A percentile compares a stretch with the other conserved stretches of the same genome.
Conservation (phyloP, 2,797 vertebrate species). For the Neosilurus hyrtlii region DNA sequence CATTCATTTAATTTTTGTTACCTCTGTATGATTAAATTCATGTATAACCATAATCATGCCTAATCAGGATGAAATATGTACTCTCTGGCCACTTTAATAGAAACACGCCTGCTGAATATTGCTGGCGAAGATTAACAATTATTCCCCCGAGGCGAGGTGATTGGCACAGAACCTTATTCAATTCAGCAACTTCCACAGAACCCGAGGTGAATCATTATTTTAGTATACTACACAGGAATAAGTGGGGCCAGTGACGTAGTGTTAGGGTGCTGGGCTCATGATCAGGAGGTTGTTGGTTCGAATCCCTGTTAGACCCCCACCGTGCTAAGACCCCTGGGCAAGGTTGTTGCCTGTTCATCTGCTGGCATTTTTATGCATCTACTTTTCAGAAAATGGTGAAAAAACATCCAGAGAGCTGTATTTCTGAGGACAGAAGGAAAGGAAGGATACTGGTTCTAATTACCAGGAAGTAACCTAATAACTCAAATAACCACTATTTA, state of each 20-base stretch:
- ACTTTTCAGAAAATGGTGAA: neutral
- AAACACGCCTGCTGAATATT: neutral
- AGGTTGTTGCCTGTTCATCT: neutral
- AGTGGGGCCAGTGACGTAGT: too few relatives aligned
- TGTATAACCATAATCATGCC: neutral
- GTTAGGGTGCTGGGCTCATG: too few relatives aligned
- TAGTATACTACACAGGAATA: too few relatives aligned
- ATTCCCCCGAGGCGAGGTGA: too few relatives aligned
- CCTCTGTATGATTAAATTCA: neutral
- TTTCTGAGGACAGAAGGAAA: neutral
- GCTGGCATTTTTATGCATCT: neutral
- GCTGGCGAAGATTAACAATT: too few relatives aligned
- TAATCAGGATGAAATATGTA: neutral
- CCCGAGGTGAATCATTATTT: too few relatives aligned
- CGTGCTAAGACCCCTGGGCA: too few relatives aligned
- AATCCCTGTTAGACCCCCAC: too few relatives aligned
- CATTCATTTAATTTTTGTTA: neutral
- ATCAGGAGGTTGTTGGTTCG: too few relatives aligned
- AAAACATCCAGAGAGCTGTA: neutral
- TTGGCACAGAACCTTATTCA: too few relatives aligned
- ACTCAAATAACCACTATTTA: neutral
- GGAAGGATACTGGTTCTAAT: neutral
- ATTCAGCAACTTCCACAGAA: too few relatives aligned
- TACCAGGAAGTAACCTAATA: neutral
- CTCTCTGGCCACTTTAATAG: neutral